Percentiles rank a stretch among this genome's conserved stretches.
phyloP scores from a whole-genome alignment of 2,888 invertebrate species.

The Tipula unca region DNA sequence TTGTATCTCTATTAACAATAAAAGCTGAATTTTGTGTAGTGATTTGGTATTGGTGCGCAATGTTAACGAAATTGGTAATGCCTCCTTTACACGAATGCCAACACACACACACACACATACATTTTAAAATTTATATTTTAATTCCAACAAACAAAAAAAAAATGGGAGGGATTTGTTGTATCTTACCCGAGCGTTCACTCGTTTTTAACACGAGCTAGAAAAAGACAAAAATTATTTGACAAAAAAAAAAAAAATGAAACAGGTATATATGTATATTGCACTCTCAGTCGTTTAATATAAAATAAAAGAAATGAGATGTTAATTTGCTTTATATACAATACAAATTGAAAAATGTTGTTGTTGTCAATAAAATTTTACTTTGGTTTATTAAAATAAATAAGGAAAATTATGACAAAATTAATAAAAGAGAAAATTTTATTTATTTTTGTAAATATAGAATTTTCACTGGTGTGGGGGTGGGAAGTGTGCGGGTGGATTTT shows the following conservation, averaged over 20 bases:
- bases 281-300: background rate
- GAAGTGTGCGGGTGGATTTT: background rate
- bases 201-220: background rate
- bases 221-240: background rate
- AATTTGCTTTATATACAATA: background rate
- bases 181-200: background rate
- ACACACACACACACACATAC: background rate
- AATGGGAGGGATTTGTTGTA: background rate
- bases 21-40: background rate
- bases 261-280: background rate
- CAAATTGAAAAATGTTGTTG: conserved; percentile 8
- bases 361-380: conserved; percentile 14
- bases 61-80: background rate
- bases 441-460: background rate
- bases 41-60: conserved; percentile 1
- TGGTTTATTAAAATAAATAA: conserved; percentile 8
- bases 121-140: background rate
- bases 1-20: conserved; percentile 15
- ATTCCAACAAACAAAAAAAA: too few relatives aligned
- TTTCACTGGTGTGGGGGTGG: background rate
- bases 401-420: background rate
- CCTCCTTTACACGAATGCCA: background rate
- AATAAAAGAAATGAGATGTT: background rate
- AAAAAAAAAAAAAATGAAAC: background rate
- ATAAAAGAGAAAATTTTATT: background rate